Base-by-base conservation (phyloP, 2,888 invertebrate genomes). In the Urechis unicinctus region DNA sequence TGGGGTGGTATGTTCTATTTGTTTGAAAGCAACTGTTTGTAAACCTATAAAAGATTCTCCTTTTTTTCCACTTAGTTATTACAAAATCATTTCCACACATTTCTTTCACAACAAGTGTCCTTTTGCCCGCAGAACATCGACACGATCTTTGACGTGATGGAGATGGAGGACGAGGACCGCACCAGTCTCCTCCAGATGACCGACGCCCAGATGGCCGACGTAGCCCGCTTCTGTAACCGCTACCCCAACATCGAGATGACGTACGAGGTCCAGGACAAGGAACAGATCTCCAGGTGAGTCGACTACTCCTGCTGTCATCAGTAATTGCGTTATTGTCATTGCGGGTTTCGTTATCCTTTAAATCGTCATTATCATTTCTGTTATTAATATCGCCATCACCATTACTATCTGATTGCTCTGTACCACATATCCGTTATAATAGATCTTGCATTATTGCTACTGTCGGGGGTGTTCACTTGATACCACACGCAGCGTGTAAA, bases 161-260 rank as follows among this genome's bases (percentile, higher is more conserved):
- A 95, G 75, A 80, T 95, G 66, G 94, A 96, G 70, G 96, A 96
- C 75, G 81, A 81, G 9, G 88, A 88, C 53, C 88, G 95, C 44
- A 85, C 91, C 56, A 86, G 85, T 28, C 65, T 84, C 68, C 81
- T 99, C 53, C 73, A 79, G 60, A 70, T 84, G 69, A 85, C 85
- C 0, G 88, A 94, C 57, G 74, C 83, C 0, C 91, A 98, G 81
- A 93, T 97, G 89, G 91, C 91, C 0, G 98, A 98, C 76, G 97
- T 99, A 1, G 98, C 97, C 0, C 83, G 91, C 42, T 99, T 98
- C 84, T 99, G 97, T 78, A 98, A 98, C 81, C 84, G 96, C 55
- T 99, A 99, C 78, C 98, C 98, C 0, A 96, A 97, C 77, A 97
- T 98, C 61, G 97, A 98, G 74, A 85, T 97, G 73, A 87, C 86